phyloP scores from a whole-genome alignment of 1,140 invertebrate species.

The Eumaeus atala region DNA sequence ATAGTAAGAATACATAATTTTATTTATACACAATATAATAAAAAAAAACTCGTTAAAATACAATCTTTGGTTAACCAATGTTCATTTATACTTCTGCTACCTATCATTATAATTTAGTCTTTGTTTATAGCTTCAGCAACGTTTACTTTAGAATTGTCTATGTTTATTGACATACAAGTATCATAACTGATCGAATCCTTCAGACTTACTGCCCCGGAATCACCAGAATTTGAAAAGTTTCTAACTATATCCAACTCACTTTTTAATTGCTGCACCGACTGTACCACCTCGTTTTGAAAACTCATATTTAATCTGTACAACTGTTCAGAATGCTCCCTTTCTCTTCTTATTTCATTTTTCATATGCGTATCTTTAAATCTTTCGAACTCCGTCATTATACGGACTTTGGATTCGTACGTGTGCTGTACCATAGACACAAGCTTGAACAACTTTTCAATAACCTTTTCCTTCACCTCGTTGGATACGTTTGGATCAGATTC shows the following conservation, averaged over 20 bases:
- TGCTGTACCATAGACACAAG: constrained; percentile 66
- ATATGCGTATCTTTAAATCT: constrained; percentile 62
- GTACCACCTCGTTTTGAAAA: constrained; percentile 64
- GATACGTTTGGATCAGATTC: constrained; percentile 64
- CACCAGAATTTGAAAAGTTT: constrained; percentile 37
- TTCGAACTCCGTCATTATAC: constrained; percentile 60
- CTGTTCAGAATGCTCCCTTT: constrained; percentile 63
- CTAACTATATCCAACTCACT: constrained; percentile 57
- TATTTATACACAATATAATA: neutral
- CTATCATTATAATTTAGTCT: too few relatives aligned
- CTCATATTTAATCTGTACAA: constrained; percentile 66
- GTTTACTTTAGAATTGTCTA: constrained; percentile 1
- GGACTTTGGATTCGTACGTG: constrained; percentile 61
- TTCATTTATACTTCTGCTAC: neutral
- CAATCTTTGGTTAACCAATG: constrained; percentile 4
- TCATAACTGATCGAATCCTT: constrained; percentile 34
- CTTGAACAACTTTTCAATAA: constrained; percentile 60
- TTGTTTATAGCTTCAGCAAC: constrained; percentile 1
- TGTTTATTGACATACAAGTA: constrained; percentile 11
- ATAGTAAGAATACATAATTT: neutral
- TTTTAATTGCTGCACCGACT: constrained; percentile 55
- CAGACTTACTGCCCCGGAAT: constrained; percentile 28
- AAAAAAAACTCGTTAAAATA: neutral
- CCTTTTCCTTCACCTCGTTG: constrained; percentile 60
- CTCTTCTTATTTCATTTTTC: constrained; percentile 53